Evolutionary conservation across 2,113 vertebrate genomes (phyloP).

Genomic region (Castor canadensis): DNA sequence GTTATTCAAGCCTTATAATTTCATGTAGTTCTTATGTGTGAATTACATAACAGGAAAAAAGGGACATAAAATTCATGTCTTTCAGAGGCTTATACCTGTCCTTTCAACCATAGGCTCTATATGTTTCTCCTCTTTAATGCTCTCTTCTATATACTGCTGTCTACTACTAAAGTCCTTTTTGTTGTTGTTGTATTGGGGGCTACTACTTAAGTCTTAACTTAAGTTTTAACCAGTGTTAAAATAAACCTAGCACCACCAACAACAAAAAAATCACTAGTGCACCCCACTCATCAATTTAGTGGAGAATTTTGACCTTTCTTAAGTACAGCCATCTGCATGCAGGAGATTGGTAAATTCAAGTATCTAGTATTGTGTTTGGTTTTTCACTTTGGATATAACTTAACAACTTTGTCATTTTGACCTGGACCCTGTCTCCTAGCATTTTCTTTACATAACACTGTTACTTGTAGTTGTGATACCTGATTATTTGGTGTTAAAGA

Average conservation of each 20-base stretch:
- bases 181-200: background rate
- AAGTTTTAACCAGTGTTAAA: background rate
- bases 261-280: background rate
- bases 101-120: background rate
- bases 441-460: conserved; percentile 10
- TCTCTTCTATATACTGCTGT: background rate
- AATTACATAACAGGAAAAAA: conserved; percentile 17
- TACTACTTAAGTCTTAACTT: too few species aligned
- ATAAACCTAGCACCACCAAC: background rate
- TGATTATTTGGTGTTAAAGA: conserved; percentile 37
- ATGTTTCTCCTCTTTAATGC: background rate
- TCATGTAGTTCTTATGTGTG: conserved; percentile 1
- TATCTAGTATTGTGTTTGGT: background rate
- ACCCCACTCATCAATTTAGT: background rate
- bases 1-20: background rate
- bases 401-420: conserved; percentile 1
- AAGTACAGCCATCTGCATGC: background rate
- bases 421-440: background rate
- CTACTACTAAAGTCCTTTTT: background rate
- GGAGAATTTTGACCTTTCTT: background rate
- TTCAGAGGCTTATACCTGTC: background rate
- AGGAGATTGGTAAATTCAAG: background rate
- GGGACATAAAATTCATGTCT: background rate
- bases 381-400: conserved; percentile 45
- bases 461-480: background rate